Evolutionary conservation across 2,888 invertebrate genomes (phyloP).

Genomic region (Drosophila percnosoma): DNA sequence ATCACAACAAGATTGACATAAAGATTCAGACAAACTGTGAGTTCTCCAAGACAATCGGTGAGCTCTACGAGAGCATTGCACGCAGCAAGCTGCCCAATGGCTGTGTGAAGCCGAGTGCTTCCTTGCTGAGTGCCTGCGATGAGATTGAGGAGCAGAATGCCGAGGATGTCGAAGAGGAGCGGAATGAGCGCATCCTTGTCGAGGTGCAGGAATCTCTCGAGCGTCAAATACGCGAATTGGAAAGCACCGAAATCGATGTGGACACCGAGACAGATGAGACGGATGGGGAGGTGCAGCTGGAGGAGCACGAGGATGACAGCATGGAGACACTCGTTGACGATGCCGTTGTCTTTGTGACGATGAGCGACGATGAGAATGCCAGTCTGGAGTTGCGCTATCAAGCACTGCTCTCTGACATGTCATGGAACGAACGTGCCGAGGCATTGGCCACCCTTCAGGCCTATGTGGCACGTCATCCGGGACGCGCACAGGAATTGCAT

Average conservation of each 20-base stretch:
- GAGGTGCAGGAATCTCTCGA: constrained; percentile 92
- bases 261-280: constrained; percentile 94
- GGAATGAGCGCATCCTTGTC: constrained; percentile 88
- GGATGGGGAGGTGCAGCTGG: constrained; percentile 83
- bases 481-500: constrained; percentile 95
- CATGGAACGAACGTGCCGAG: constrained; percentile 94
- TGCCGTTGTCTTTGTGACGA: constrained; percentile 81
- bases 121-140: constrained; percentile 84
- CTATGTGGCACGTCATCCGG: constrained; percentile 94
- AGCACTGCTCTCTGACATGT: constrained; percentile 90
- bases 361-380: constrained; percentile 84
- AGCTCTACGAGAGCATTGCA: constrained; percentile 83
- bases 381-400: constrained; percentile 89
- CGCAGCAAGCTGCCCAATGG: constrained; percentile 64
- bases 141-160: constrained; percentile 86
- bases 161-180: constrained; percentile 88
- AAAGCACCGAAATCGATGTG: constrained; percentile 89
- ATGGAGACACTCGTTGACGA: constrained; percentile 66
- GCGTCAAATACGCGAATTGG: constrained; percentile 91
- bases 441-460: constrained; percentile 91
- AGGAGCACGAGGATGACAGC: constrained; percentile 75
- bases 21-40: constrained; percentile 85
- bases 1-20: constrained; percentile 84
- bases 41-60: constrained; percentile 84
- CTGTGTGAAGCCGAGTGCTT: constrained; percentile 40